Evolutionary conservation across 2,888 invertebrate species (phyloP).

Genomic region (Clunio marinus): DNA sequence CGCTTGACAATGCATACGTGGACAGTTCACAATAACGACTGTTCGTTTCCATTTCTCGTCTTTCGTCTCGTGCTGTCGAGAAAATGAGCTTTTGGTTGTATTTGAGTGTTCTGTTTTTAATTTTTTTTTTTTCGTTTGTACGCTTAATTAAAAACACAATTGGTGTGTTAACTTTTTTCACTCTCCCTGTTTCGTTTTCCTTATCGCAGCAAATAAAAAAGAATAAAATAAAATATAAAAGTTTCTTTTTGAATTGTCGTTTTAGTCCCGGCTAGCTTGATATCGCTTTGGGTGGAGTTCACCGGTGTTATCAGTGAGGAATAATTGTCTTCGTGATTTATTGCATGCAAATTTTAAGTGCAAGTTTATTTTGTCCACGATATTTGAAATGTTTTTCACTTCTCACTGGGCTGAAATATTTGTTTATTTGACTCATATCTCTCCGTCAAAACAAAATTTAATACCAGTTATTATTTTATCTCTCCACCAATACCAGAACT

Average conservation of each 20-base stretch:
- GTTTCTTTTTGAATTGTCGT: constrained; percentile 24
- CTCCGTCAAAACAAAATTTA: background rate
- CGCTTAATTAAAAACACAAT: constrained; percentile 34
- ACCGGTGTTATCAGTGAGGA: background rate
- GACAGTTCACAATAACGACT: constrained; percentile 36
- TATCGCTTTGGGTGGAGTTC: background rate
- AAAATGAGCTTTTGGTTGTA: background rate
- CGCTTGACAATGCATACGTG: constrained; percentile 35
- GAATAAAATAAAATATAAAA: background rate
- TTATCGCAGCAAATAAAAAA: background rate
- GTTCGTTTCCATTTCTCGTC: constrained; percentile 33
- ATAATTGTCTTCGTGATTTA: no score
- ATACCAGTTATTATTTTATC: background rate
- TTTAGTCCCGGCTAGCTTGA: background rate
- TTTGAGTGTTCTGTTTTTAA: no score
- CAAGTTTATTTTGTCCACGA: no score
- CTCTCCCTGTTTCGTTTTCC: background rate
- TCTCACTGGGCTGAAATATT: background rate
- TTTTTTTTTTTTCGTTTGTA: constrained; percentile 8
- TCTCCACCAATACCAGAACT: background rate
- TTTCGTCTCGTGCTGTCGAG: constrained; percentile 1
- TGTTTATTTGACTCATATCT: background rate
- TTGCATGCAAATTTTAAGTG: no score
- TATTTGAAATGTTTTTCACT: no score
- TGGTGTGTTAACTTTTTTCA: constrained; percentile 22